phyloP scores from a whole-genome alignment of 2,888 invertebrate species.

The Sisyra nigra region DNA sequence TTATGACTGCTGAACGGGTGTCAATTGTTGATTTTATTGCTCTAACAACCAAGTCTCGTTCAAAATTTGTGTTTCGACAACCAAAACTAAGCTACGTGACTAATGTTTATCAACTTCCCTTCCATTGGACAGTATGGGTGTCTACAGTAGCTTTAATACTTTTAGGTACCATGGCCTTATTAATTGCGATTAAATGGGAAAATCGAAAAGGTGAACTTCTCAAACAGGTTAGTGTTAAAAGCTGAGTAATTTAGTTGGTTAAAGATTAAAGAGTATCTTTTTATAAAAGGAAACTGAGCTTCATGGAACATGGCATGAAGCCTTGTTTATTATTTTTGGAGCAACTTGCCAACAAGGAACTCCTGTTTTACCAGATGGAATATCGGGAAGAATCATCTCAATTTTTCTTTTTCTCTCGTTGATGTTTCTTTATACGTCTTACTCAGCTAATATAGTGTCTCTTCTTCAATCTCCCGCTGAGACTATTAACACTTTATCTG shows the following conservation, averaged over 20 bases:
- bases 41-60: conserved; percentile 43
- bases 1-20: conserved; percentile 42
- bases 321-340: conserved; percentile 35
- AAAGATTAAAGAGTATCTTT: not conserved
- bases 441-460: conserved; percentile 61
- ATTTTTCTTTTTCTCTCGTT: conserved; percentile 43
- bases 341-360: conserved; percentile 44
- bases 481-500: conserved; percentile 43
- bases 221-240: not conserved
- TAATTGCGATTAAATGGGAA: conserved; percentile 28
- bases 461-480: conserved; percentile 55
- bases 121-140: conserved; percentile 47
- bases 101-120: conserved; percentile 54
- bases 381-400: conserved; percentile 38
- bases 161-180: conserved; percentile 27
- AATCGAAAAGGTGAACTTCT: conserved; percentile 15
- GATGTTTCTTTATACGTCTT: conserved; percentile 58
- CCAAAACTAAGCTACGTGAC: conserved; percentile 55
- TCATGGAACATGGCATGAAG: conserved; percentile 29
- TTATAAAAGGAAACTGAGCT: conserved; percentile 9
- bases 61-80: conserved; percentile 53
- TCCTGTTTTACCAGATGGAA: conserved; percentile 29
- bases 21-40: conserved; percentile 46
- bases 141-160: conserved; percentile 31
- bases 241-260: conserved; percentile 3